Base-by-base conservation (phyloP, 2,113 vertebrate genomes). In the Penelope pileata region DNA sequence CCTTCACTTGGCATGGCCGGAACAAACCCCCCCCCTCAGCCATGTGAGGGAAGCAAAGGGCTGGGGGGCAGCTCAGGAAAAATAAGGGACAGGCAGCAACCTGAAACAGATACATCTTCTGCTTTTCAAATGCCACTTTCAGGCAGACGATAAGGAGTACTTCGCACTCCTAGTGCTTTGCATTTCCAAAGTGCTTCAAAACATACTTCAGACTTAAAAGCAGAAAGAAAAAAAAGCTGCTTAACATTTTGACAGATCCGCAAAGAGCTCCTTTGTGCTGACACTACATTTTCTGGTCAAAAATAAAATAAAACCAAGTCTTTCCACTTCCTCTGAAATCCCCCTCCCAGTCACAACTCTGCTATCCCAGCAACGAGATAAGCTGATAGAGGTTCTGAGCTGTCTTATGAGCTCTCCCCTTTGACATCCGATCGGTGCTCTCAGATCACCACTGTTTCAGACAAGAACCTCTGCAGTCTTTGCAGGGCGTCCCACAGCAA, bases 101-200 rank as follows among this genome's bases (percentile, higher is more conserved):
- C 89, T 90, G 36, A 88, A 87, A 90, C 63, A 70, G 68, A 92
- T 60, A 86, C 21, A 68, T 88, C 78, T 93, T 86, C 88, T 82
- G 56, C 93, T 95, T 96, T 94, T 77, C 75, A 91, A 88, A 96
- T 36, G 91, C 91, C 80, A 94, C 88, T 96, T 88, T 59, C 77
- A 94, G 83, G 72, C 59, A 91, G 86, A 92, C 2, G n/a, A 90
- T 90, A 88, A 91, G 70, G 88, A 95, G 91, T 89, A 85, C 84
- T 90, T 95, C 81, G 81, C 83, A 83, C 90, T 94, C 83, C 93
- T 87, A 93, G 88, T 91, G 83, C 94, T 95, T 88, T 96, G 81
- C 83, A 79, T 95, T 91, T 92, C 88, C 96, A 89, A 91, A 96
- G 96, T 97, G 93, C 93, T 96, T 96, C 90, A 92, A 89, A 93